Evolutionary conservation across 2,797 vertebrate genomes (phyloP), one percentile per base, ranked within the genome.

Genomic region (Betta splendens): DNA sequence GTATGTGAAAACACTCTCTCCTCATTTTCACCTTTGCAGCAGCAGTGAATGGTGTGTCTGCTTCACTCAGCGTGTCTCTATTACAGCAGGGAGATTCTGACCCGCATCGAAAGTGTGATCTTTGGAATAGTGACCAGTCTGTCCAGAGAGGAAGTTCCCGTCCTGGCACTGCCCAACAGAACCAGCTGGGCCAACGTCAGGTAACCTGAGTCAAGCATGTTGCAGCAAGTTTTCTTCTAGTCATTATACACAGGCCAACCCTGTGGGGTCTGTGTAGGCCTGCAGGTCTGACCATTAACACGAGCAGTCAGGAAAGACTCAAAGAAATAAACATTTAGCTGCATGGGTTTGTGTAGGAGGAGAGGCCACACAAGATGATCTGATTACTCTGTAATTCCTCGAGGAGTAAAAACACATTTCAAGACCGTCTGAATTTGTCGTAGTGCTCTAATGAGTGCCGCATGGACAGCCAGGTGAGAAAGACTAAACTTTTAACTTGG

Each of bases 171-270:
- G 62, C 89, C 91, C 43, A 93, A 92, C 71, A 92, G 96, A 89
- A 88, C 89, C 38, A 91, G 85, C 36, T 98, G 95, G 97, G 85
- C 80, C 57, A 98, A 96, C 33, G 77, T 96, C 63, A 93, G 92
- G 97, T 98, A 91, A 80, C 10, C 9, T 51, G 1, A 52, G 48
- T 58, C 49, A 7, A 70, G 51, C 42, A 40, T 1, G 3, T 46
- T 40, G 10, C 37, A 29, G 25, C 9, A 10, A 52, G 12, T n/a
- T 58, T 52, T 58, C 49, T 49, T 31, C 15, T 69, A 3, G 16
- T 18, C 32, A 26, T 39, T 22, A 20, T 65, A 67, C 32, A 53
- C 36, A 46, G 43, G 39, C 43, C 2, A 26, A 35, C 32, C 48
- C 17, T 63, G 51, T 69, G 50, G 21, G 56, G 69, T 73, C 44